Base-by-base conservation (phyloP, 2,888 invertebrate species). In the Standfussiana lucernea region DNA sequence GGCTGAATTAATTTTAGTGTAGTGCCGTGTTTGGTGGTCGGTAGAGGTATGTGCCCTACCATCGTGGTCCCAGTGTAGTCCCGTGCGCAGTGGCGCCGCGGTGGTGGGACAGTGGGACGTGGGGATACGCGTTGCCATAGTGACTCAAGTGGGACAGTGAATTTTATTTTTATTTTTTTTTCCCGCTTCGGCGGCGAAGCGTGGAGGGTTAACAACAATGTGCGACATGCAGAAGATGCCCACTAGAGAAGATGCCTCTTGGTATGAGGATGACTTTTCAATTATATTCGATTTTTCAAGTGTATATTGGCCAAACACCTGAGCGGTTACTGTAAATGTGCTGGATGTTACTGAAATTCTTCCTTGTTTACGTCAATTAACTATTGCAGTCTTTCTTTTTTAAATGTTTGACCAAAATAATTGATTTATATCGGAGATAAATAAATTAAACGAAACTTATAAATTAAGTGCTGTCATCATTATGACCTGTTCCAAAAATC, bases 201-300 rank as follows among this genome's bases (percentile, higher is more conserved):
- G 86, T 88, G 87, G 88, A 90, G 91, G 89, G 83, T 77, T 80
- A 65, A 53, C 77, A 71, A 89, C 83, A 85, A 96, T 96, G 96
- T 96, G 96, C 86, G 96, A 96, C 91, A 96, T 96, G 96, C 96
- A 96, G 95, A 96, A 96, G 91, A 94, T 96, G 95, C 95, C 95
- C 78, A 90, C 93, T 83, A 94, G 92, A 93, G 96, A 95, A 82
- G 96, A 96, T 93, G 93, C 93, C 90, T 93, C 95, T 91, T 96
- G 96, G 96, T 96, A 96, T 92, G 90, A 82, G 86, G 86, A 93
- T 90, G 87, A 83, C 77, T 82, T 77, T 69, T 78, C 64, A 79
- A 80, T 82, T 78, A 72, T 77, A 59, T 77, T 75, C 32, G 59
- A 72, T 81, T 82, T 42, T 42, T 71, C 71, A 69, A 66, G 13